Conservation (phyloP, 2,797 vertebrate species). For the Myotis daubentonii region DNA sequence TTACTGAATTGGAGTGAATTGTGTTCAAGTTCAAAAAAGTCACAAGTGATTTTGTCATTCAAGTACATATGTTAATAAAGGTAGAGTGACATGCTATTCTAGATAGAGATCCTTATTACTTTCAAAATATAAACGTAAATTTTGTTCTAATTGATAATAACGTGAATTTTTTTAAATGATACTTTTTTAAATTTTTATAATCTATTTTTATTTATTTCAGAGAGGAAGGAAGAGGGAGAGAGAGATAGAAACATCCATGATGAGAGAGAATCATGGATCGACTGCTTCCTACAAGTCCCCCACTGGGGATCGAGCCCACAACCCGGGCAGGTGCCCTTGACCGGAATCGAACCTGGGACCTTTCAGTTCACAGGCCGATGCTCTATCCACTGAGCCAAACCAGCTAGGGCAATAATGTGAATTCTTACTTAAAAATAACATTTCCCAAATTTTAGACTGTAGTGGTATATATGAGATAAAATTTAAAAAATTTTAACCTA, state of each 20-base stretch:
- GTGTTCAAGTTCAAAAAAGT: slow-evolving; percentile 4
- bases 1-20: background rate
- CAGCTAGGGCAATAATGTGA: background rate
- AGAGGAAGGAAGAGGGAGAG: no score
- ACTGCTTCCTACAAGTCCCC: no score
- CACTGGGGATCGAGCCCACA: no score
- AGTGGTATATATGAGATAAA: background rate
- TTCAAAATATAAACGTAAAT: slow-evolving; percentile 14
- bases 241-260: no score
- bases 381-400: no score
- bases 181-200: no score
- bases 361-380: no score
- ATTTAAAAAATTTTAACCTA: background rate
- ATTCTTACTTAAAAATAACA: slow-evolving; percentile 14
- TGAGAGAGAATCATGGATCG: no score
- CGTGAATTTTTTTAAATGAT: background rate
- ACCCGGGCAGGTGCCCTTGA: no score
- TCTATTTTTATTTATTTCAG: no score
- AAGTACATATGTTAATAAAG: background rate
- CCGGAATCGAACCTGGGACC: no score
- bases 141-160: slow-evolving; percentile 38
- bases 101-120: background rate
- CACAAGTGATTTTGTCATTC: background rate
- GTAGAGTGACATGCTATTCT: background rate
- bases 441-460: background rate